Percentiles rank a stretch among this genome's conserved stretches.
These are phyloP conservation scores for Actenoides hombroni DNA, from an alignment of 2,113 vertebrate genomes.

Conservation along the genomic window DNA sequence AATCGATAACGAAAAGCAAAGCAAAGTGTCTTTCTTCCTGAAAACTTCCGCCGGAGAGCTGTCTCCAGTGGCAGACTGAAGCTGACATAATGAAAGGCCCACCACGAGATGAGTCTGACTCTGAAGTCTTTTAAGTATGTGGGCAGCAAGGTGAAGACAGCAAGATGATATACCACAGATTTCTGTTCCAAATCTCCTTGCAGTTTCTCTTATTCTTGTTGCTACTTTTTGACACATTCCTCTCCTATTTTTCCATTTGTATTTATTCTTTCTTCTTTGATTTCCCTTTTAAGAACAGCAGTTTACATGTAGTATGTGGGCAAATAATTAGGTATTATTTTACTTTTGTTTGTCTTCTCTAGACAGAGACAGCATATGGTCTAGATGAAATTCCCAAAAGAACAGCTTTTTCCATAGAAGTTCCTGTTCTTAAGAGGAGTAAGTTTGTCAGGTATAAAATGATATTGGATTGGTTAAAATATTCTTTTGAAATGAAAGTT, in stretches of 20 bases:
- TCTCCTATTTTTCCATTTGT: not conserved
- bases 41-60: slow-evolving; percentile 36
- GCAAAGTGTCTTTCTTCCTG: slow-evolving; percentile 49
- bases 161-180: not conserved
- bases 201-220: not conserved
- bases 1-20: slow-evolving; percentile 50
- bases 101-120: slow-evolving; percentile 41
- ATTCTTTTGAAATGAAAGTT: not conserved
- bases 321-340: not conserved
- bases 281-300: not conserved
- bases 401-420: not conserved
- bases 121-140: slow-evolving; percentile 21
- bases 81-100: slow-evolving; percentile 52
- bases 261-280: not conserved
- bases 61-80: slow-evolving; percentile 16
- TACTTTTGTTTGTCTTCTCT: not conserved
- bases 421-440: not conserved
- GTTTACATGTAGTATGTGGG: not conserved
- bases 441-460: not conserved
- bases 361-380: not conserved
- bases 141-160: slow-evolving; percentile 47
- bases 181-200: not conserved
- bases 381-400: not conserved
- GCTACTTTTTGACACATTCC: not conserved
- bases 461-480: not conserved